Base-by-base conservation (phyloP, 1,140 invertebrate genomes). In the Zaprionus davidi region DNA sequence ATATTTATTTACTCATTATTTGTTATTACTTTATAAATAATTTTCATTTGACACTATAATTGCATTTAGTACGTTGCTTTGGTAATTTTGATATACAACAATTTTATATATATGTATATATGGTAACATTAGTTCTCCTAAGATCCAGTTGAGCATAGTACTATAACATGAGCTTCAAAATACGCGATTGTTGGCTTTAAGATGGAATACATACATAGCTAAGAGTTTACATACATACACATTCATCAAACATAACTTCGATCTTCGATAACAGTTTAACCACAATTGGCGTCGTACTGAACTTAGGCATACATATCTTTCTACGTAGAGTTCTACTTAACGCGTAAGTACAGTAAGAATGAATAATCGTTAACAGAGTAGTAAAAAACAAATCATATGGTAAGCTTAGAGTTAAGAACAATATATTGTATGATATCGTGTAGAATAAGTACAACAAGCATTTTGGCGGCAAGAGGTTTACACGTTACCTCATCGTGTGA, bases 51-150 rank as follows among this genome's bases (percentile, higher is more conserved):
- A 88, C 79, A 84, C 86, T 90, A 81, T 81, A 90, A 90, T 90
- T 90, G 85, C 78, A 75, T 76, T 81, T 81, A 46, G 41, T 46
- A 73, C 63, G 73, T 76, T 66, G 46, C 59, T 34, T 81, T 79
- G 74, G 68, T 81, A 85, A 85, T 88, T 90, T 85, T 81, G 79
- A 90, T 90, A 85, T 90, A 85, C 81, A 85, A 90, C 81, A 87
- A 88, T 65, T 90, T 73, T 63, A 36, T 56, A 65, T 65, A 44
- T 44, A 17, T 41, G 15, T 41, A n/a, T 44, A 46, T 46, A 46
- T 46, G 41, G 41, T 46, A 74, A 73, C 71, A 78, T 69, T 75
- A 44, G 62, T 68, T 71, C n/a, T 75, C 44, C 56, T 60, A 44
- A 71, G 41, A 38, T 70, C 44, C 38, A 69, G 26, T 71, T 78